Base-by-base conservation (phyloP, 2,888 invertebrate species). In the Ennomos erosarius region DNA sequence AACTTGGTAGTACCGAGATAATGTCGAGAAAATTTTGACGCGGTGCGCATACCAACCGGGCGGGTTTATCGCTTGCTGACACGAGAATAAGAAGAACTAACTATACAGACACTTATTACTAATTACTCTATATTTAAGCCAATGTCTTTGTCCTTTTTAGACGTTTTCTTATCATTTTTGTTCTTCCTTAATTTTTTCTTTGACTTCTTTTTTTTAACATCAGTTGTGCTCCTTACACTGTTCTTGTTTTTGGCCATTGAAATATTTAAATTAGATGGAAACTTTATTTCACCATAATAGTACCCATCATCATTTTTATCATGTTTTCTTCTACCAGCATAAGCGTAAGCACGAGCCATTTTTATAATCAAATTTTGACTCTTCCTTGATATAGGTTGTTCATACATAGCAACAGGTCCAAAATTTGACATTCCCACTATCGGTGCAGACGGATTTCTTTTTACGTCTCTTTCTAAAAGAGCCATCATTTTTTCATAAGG, bases 301-400 rank as follows among this genome's bases (percentile, higher is more conserved):
- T 59, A 59, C 1, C 40, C 59, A 26, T 51, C 16, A 26, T 51
- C 26, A 33, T 65, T 69, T 38, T 69, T 56, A n/a, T 64, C 51
- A 50, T 62, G 65, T 9, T 47, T 38, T 35, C 64, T 51, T 16
- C 63, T 61, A 2, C 64, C 64, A 9, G 74, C 64, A n/a, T 79
- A 67, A 1, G 67, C 76, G 56, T 86, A 87, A 0, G 71, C 70
- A 9, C 66, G 65, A 0, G 85, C 76, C 42, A 88, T 64, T 47
- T 74, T 70, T 48, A 85, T 82, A 12, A 91, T 88, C 48, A 78
- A 69, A 1, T 73, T 64, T 47, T 77, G 76, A 62, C 84, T 90
- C 60, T 78, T 76, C 39, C 65, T 78, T 0, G 90, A 90, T 40
- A 91, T 72, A 1, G 85, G 85, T 63, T 90, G 91, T 33, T 75